Percentiles rank a stretch among this genome's conserved stretches.
Conservation (phyloP, 2,888 invertebrate species). For the Mellilla xanthometata region DNA sequence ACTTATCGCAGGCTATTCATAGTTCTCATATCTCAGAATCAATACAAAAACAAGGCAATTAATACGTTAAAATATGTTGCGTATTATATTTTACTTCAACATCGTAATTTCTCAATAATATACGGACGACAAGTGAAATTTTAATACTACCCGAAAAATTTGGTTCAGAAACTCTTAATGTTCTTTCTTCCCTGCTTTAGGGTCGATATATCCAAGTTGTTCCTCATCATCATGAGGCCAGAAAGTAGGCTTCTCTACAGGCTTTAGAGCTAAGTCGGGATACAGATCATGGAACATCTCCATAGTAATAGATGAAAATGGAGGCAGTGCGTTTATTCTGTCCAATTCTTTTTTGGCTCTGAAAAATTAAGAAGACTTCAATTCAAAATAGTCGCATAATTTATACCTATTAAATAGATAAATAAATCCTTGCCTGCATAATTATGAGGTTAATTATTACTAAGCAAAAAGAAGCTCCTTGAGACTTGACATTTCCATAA, state of each 20-base stretch:
- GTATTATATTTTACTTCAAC: too few species aligned
- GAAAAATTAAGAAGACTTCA: background rate
- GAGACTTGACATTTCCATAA: too few species aligned
- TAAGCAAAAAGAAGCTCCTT: too few species aligned
- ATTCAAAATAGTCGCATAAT: background rate
- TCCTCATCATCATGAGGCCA: constrained; percentile 70
- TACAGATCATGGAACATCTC: constrained; percentile 57
- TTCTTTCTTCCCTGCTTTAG: constrained; percentile 21
- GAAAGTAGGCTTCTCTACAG: constrained; percentile 58
- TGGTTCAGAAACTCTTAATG: constrained; percentile 8
- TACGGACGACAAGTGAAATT: too few species aligned
- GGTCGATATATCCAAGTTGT: constrained; percentile 51
- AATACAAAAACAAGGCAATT: background rate
- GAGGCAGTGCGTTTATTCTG: constrained; percentile 55
- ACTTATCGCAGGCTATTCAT: constrained; percentile 4
- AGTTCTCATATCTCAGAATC: background rate
- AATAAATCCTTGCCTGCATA: too few species aligned
- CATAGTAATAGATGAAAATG: constrained; percentile 63
- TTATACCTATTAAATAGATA: too few species aligned
- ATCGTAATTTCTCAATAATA: too few species aligned
- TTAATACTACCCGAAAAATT: too few species aligned
- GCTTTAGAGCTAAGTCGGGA: constrained; percentile 51
- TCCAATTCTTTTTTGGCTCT: constrained; percentile 55
- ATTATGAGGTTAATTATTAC: too few species aligned
- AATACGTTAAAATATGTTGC: background rate